Base-by-base conservation (phyloP, 1,140 invertebrate genomes). In the Neotoxoptera formosana region DNA sequence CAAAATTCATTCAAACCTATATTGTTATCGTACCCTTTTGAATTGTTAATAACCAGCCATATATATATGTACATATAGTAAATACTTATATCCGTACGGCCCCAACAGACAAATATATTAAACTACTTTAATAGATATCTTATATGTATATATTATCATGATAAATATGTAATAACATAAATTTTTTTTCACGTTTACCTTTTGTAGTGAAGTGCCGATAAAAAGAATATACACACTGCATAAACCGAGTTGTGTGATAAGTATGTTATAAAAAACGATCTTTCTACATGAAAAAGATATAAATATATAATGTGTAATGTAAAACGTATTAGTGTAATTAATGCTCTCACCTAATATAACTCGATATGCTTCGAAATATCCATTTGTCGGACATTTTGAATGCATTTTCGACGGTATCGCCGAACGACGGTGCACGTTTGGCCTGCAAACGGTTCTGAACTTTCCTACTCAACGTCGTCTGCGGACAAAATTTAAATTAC, bases 211-310 rank as follows among this genome's bases (percentile, higher is more conserved):
- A 34, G 56, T 60, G 1, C 98, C 96, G 34, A 99, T 98, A 95
- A 99, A 99, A 3, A 99, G 97, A 93, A 99, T 97, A 95, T 99
- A 99, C 1, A 99, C 98, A 95, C 98, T 99, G 95, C 99, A 99
- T 95, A 99, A 99, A 41, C 99, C 99, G 56, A 99, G 95, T 94
- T 99, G 96, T 95, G 99, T 99, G 92, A 99, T 96, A 47, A 99
- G 97, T 60, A 99, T 96, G 95, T 99, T 99, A 45, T 96, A 95
- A 94, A 98, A 98, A 81, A 98, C 97, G 94, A 97, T n/a, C 41
- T 48, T 88, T 93, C 94, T 94, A 90, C 23, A 94, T 76, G 53
- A 88, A 21, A 90, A 83, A 93, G 91, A 90, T 56, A 90, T 56
- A 93, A 84, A 90, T 36, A 51, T 14, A 25, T 76, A 76, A 47